Conservation (phyloP, 2,113 vertebrate genomes). For the Eclectus roratus region DNA sequence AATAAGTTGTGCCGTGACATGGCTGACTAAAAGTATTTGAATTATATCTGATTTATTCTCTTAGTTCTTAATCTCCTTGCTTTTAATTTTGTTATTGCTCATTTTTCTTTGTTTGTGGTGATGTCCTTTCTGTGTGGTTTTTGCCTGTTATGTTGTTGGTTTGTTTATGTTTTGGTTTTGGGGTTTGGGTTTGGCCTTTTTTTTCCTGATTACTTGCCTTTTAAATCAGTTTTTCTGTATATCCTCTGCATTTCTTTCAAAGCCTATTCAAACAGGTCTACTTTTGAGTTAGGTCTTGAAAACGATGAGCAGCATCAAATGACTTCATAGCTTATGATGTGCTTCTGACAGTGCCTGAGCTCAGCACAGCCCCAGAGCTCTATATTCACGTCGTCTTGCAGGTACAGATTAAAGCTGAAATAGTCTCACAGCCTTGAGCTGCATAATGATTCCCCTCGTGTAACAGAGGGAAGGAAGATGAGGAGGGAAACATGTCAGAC, state of each 20-base stretch:
- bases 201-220: not conserved
- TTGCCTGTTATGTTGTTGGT: not conserved
- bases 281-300: not conserved
- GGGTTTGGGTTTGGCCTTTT: not conserved
- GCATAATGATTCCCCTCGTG: not conserved
- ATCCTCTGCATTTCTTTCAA: not conserved
- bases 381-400: not conserved
- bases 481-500: not conserved
- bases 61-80: not conserved
- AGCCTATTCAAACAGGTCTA: not conserved
- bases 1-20: not conserved
- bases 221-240: not conserved
- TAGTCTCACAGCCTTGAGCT: not conserved
- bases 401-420: slow-evolving; percentile 21
- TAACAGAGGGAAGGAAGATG: not conserved
- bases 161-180: not conserved
- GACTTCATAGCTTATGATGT: not conserved
- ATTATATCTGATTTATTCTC: not conserved
- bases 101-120: not conserved
- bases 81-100: not conserved
- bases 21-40: not conserved
- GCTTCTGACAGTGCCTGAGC: not conserved
- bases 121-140: not conserved
- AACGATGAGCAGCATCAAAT: not conserved
- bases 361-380: not conserved